Conservation (phyloP, 2,888 invertebrate species). For the Drosophila birchii region DNA sequence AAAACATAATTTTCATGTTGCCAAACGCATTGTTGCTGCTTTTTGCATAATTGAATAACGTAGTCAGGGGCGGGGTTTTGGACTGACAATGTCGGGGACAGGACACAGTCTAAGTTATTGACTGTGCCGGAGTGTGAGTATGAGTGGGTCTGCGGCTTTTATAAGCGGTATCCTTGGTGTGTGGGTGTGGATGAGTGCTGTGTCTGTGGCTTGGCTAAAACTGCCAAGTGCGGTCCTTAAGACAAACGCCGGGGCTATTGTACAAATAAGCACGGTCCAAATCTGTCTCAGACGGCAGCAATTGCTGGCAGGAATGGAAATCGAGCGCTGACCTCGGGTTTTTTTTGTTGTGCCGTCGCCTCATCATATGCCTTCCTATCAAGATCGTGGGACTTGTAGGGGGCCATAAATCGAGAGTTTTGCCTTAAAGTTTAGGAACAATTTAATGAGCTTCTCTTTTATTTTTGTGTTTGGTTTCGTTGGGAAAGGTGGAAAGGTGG, state of each 20-base stretch:
- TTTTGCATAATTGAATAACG: slow-evolving; percentile 73
- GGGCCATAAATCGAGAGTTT: slow-evolving; percentile 31
- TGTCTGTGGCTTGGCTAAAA: slow-evolving; percentile 20
- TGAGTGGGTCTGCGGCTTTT: slow-evolving; percentile 21
- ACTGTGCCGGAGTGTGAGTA: slow-evolving; percentile 25
- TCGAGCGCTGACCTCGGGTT: slow-evolving; percentile 46
- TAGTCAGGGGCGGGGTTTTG: slow-evolving; percentile 9
- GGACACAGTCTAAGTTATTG: slow-evolving; percentile 50
- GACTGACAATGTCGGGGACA: slow-evolving; percentile 55
- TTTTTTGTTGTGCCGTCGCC: slow-evolving; percentile 16
- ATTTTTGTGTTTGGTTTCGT: not conserved
- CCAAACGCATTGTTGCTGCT: slow-evolving; percentile 39
- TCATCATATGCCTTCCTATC: slow-evolving; percentile 34
- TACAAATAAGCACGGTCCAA: slow-evolving; percentile 49
- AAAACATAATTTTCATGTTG: slow-evolving; percentile 64
- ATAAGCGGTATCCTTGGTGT: slow-evolving; percentile 3
- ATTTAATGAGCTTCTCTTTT: slow-evolving; percentile 38
- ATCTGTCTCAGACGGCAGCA: slow-evolving; percentile 66
- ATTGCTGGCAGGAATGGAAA: slow-evolving; percentile 44
- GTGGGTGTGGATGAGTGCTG: slow-evolving; percentile 3
- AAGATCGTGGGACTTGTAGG: slow-evolving; percentile 4
- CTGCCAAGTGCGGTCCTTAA: slow-evolving; percentile 48
- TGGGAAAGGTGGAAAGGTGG: slow-evolving; percentile 2
- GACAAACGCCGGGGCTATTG: slow-evolving; percentile 54
- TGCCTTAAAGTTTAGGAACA: slow-evolving; percentile 21